A percentile compares a stretch with the other conserved stretches of the same genome.
These are phyloP conservation scores for Sphenodon punctatus DNA, from an alignment of 2,797 vertebrate species.

Conservation along the genomic window DNA sequence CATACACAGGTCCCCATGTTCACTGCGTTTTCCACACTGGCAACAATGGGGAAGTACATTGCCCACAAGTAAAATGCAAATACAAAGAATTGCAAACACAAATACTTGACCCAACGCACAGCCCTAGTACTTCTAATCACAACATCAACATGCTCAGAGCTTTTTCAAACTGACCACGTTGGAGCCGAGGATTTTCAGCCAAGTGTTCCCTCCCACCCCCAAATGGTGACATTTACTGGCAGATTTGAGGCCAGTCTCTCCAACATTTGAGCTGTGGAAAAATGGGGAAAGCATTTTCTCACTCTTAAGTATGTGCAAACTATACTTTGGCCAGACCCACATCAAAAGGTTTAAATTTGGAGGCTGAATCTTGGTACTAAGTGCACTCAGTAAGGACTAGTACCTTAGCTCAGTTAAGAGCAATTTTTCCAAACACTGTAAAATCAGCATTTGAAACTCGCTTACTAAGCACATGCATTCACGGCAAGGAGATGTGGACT, in stretches of 20 bases:
- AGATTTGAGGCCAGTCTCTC: neutral
- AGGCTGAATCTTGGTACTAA: slow-evolving; percentile 31
- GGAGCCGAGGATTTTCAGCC: neutral
- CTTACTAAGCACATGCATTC: slow-evolving; percentile 50
- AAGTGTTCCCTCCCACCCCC: neutral
- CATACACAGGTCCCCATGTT: no score
- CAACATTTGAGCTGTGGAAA: neutral
- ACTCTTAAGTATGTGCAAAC: slow-evolving; percentile 1
- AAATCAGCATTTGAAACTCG: slow-evolving; percentile 36
- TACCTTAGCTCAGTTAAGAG: slow-evolving; percentile 37
- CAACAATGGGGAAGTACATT: no score
- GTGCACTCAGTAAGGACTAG: neutral
- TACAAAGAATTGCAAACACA: no score
- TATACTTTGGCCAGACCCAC: neutral
- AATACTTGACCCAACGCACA: no score
- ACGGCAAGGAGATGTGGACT: slow-evolving; percentile 38
- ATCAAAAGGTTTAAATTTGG: slow-evolving; percentile 39
- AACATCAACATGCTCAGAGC: neutral
- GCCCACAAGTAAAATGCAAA: no score
- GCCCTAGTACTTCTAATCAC: no score
- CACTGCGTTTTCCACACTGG: no score
- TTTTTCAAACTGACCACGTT: no score
- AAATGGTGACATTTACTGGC: neutral
- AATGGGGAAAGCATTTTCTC: neutral
- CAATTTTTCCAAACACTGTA: slow-evolving; percentile 33